A percentile compares a stretch with the other conserved stretches of the same genome.
Evolutionary conservation across 2,113 vertebrate genomes (phyloP).

Genomic region (Tragelaphus buxtoni): DNA sequence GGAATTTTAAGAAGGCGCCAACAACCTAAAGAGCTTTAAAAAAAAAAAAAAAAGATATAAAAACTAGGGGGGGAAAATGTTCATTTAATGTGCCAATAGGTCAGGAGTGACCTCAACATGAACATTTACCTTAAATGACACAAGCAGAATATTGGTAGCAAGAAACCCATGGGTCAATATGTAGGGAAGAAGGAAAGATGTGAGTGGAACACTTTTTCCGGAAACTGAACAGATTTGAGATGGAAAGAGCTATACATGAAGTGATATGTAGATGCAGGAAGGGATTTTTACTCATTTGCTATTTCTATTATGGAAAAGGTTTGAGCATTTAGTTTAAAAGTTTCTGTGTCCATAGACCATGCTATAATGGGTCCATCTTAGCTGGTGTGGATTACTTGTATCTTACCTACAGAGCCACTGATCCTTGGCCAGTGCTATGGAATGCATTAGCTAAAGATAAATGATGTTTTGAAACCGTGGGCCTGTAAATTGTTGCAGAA

Average conservation of each 20-base stretch:
- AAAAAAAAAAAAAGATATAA: background rate
- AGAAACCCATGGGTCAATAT: background rate
- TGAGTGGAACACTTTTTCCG: background rate
- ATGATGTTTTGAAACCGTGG: background rate
- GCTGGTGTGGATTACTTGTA: background rate
- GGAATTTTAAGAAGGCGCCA: background rate
- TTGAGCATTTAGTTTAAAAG: slow-evolving; percentile 6
- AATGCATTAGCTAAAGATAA: slow-evolving; percentile 11
- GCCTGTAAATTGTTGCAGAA: background rate
- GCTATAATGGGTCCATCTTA: background rate
- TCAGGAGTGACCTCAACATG: background rate
- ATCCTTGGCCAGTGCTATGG: background rate
- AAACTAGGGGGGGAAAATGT: background rate
- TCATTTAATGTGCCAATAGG: background rate
- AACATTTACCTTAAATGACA: background rate
- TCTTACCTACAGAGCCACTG: background rate
- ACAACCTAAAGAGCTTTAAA: background rate
- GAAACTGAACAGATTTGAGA: background rate
- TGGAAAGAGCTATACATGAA: background rate
- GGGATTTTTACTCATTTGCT: background rate
- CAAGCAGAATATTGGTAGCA: background rate
- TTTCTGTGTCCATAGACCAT: background rate
- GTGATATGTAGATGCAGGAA: background rate
- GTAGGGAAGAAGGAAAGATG: background rate
- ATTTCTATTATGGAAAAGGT: background rate